Evolutionary conservation across 2,888 invertebrate species (phyloP), one percentile per base, ranked within the genome.

Genomic region (Gonocerus acuteangulatus): DNA sequence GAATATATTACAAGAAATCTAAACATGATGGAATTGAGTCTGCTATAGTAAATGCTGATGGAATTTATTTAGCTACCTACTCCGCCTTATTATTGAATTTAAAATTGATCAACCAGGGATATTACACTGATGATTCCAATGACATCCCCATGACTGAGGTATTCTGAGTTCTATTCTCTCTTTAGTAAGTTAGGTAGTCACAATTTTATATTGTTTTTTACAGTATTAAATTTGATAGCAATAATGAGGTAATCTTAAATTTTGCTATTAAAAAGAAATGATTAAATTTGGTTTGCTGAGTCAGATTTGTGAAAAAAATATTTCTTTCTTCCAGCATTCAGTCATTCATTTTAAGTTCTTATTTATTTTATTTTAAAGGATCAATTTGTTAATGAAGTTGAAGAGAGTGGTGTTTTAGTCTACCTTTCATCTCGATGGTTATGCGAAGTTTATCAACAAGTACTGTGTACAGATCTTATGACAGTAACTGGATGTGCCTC

Each of bases 401-500:
- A 93, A 72, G 89, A 91, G 32, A 90, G 91, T 62, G 95, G 95
- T 0, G 89, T 95, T 16, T 77, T 95, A 22, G 89, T 96, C 4
- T 96, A 94, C 72, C 79, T 95, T 9, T 94, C 95, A 0, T 90
- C 91, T 0, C 87, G 90, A 0, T 96, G 95, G 95, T 80, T 96
- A 2, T 84, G 90, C 34, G 94, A 95, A 71, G 78, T 96, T 6
- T 96, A 95, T 72, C 91, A 91, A 70, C 89, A 87, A 71, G 84
- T 94, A 1, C 77, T 93, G 2, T 82, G 86, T 0, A 80, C 81
- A 60, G 86, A 87, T 69, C 73, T 90, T 9, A 75, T 91, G 6
- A 64, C 60, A 1, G 39, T 44, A 4, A 32, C 65, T 23, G 65
- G 62, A 4, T 62, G 63, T 42, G 34, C 44, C 16, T 49, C 34